Evolutionary conservation across 2,888 invertebrate species (phyloP), one percentile per base, ranked within the genome.

Genomic region (Lagria hirta): DNA sequence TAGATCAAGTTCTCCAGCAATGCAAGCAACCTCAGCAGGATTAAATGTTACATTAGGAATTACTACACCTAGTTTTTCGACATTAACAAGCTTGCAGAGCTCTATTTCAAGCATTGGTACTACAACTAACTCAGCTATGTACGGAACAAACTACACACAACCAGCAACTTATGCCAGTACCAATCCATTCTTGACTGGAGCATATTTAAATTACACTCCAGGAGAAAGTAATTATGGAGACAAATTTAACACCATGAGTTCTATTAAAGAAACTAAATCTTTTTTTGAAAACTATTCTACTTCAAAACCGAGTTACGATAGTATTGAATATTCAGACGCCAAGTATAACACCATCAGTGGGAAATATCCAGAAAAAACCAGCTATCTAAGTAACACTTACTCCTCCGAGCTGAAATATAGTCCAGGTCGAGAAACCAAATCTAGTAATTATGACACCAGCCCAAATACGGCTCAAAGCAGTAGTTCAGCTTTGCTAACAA

Each of bases 11-110:
- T 70, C 71, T 2, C 71, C 73, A 3, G 70, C 71, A 3, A 72
- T 72, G 71, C 71, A 71, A 33, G 80, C 78, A 46, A 80, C 78
- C 26, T 80, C 80, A 6, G 81, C 81, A 6, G 81, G 81, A 8
- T 66, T 81, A 44, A 80, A 80, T 30, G 80, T 81, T 40, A 81
- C 81, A 16, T 68, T 81, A 52, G 78, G 78, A 62, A 73, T 68
- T 1, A 63, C 70, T 2, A 67, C 70, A 1, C 64, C 70, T 17
- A 65, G 68, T 4, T 70, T 69, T 43, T 63, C 70, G 12, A 63
- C 69, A 1, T 55, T 70, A 14, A 60, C 68, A 3, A 62, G 65
- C 21, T 47, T 69, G 16, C 70, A 69, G 44, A 65, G 64, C 15
- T 68, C 65, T 5, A 65, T 68, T 33, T 62, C 67, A 11, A 70